Evolutionary conservation across 2,797 vertebrate genomes (phyloP).

Genomic region (Nothura maculosa): DNA sequence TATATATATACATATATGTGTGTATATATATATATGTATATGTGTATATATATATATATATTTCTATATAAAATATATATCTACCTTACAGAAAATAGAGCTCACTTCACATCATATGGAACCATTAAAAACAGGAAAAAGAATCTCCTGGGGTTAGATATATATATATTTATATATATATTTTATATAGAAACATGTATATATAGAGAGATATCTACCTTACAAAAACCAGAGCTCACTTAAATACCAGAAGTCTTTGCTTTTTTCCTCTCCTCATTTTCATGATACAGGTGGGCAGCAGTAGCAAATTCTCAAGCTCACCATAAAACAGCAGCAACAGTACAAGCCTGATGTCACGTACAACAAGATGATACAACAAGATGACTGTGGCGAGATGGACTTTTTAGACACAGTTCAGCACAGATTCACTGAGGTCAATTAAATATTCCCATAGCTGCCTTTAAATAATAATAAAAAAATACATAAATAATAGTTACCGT

Average conservation of each 20-base stretch:
- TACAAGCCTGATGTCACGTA: background rate
- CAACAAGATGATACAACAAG: background rate
- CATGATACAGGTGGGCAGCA: background rate
- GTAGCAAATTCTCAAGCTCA: background rate
- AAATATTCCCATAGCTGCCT: background rate
- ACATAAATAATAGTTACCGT: background rate
- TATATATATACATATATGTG: background rate
- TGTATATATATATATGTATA: too few species aligned
- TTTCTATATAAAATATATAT: too few species aligned
- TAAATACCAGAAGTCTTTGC: background rate
- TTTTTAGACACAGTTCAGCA: background rate
- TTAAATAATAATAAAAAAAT: background rate
- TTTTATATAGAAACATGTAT: too few species aligned
- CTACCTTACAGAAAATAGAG: background rate
- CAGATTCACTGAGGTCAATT: background rate
- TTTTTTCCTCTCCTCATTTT: background rate
- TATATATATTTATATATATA: too few species aligned
- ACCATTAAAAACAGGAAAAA: accelerated
- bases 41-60: too few species aligned
- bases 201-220: too few species aligned
- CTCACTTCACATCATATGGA: background rate
- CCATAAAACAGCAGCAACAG: background rate
- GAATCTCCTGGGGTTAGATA: background rate
- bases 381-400: accelerated
- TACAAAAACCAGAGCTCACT: background rate